Percentiles rank a stretch among this genome's conserved stretches.
phyloP scores from a whole-genome alignment of 2,797 vertebrate species.

The Hylomyscus alleni region DNA sequence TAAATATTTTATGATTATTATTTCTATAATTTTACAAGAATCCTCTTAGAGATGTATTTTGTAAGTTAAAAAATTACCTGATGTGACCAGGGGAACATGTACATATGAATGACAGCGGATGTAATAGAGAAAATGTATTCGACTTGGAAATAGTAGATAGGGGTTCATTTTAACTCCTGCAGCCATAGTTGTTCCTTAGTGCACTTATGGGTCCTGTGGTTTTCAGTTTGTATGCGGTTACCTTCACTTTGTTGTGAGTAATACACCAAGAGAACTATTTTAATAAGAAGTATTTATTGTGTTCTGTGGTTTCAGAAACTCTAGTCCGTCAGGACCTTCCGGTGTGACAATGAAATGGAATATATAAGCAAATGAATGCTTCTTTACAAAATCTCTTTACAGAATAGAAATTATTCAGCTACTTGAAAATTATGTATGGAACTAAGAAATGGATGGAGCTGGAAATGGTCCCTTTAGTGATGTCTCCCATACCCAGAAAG shows the following conservation, averaged over 20 bases:
- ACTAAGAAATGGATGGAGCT: not conserved
- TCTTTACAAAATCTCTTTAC: not conserved
- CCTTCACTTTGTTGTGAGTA: not conserved
- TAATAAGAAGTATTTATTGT: not conserved
- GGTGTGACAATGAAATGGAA: not conserved
- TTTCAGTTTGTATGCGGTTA: not conserved
- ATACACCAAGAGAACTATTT: not conserved
- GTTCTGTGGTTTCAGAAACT: not conserved
- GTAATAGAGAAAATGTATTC: not conserved
- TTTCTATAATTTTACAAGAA: constrained; percentile 70
- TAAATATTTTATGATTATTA: constrained; percentile 67
- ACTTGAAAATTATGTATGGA: not conserved
- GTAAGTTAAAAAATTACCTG: constrained; percentile 34
- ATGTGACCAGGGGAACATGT: not conserved
- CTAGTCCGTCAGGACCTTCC: not conserved
- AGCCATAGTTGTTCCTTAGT: not conserved
- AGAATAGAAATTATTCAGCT: not conserved
- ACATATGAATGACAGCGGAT: not conserved
- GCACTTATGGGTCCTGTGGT: not conserved
- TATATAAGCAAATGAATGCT: not conserved
- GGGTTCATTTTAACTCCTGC: not conserved
- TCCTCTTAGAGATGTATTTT: not conserved
- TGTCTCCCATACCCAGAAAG: not conserved
- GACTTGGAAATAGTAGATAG: not conserved
- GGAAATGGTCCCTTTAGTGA: not conserved